Evolutionary conservation across 2,888 invertebrate genomes (phyloP).

Genomic region (Meteorus colon): DNA sequence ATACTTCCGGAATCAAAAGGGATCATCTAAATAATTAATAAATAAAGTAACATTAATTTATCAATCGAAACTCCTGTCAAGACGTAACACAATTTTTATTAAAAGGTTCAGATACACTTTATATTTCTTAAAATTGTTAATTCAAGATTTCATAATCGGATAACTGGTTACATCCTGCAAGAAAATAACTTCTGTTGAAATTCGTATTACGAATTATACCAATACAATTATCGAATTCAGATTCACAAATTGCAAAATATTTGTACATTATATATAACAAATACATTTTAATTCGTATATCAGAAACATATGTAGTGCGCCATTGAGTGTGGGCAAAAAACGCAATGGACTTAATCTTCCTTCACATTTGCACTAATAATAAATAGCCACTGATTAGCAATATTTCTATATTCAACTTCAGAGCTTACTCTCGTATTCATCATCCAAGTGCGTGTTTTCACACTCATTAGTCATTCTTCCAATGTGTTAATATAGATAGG

Average conservation of each 20-base stretch:
- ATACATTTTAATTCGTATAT: conserved; percentile 41
- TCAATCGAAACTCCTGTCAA: no score
- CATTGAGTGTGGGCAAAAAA: conserved; percentile 47
- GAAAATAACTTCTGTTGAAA: background rate
- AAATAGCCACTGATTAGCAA: conserved; percentile 53
- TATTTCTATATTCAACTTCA: conserved; percentile 39
- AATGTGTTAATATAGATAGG: conserved; percentile 42
- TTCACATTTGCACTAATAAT: conserved; percentile 53
- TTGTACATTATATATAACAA: conserved; percentile 39
- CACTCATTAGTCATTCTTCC: conserved; percentile 21
- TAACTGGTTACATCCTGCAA: background rate
- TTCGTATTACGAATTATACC: background rate
- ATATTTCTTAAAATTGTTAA: background rate
- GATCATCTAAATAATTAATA: no score
- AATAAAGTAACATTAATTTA: no score
- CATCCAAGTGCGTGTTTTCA: conserved; percentile 22
- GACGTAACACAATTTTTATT: conserved; percentile 19
- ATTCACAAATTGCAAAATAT: conserved; percentile 6
- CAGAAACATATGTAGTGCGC: conserved; percentile 44
- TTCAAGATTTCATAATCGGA: background rate
- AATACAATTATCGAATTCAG: background rate
- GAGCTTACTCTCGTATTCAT: conserved; percentile 31
- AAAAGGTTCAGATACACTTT: conserved; percentile 15
- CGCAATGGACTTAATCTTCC: conserved; percentile 42
- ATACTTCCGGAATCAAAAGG: no score